A percentile compares a stretch with the other conserved stretches of the same genome.
phyloP scores from a whole-genome alignment of 2,888 invertebrate genomes.

The Galerucella calmariensis region DNA sequence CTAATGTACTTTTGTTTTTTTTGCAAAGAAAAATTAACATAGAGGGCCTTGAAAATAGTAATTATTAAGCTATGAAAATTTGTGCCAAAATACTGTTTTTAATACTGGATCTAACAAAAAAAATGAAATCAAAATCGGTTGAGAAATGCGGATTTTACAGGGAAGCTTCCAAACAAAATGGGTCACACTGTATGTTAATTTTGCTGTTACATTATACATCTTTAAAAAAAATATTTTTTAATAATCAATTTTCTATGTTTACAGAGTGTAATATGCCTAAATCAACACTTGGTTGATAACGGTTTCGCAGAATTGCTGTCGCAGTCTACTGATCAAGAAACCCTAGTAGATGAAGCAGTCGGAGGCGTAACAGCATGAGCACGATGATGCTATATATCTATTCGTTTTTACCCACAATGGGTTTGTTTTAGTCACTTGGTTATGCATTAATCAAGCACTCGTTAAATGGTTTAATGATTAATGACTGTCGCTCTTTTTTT shows the following conservation, averaged over 20 bases:
- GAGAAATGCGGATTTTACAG: too few relatives aligned
- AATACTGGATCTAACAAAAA: too few relatives aligned
- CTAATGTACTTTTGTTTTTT: too few relatives aligned
- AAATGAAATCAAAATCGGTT: too few relatives aligned
- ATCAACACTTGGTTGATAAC: conserved; percentile 86
- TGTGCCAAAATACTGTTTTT: too few relatives aligned
- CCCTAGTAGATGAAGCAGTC: conserved; percentile 41
- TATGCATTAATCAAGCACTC: conserved; percentile 49
- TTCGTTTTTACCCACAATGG: conserved; percentile 20
- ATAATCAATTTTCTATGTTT: conserved; percentile 53
- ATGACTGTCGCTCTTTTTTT: conserved; percentile 6
- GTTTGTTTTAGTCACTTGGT: conserved; percentile 53
- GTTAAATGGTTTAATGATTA: conserved; percentile 39
- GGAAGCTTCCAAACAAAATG: too few relatives aligned
- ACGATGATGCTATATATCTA: neutral
- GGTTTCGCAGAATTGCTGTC: conserved; percentile 81
- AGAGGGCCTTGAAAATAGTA: too few relatives aligned
- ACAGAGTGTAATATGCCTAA: conserved; percentile 84
- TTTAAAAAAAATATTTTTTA: neutral
- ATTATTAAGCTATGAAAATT: too few relatives aligned
- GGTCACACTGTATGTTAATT: too few relatives aligned
- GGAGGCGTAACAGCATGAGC: conserved; percentile 42
- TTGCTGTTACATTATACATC: too few relatives aligned
- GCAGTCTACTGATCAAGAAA: conserved; percentile 31
- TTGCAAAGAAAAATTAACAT: too few relatives aligned